These are phyloP conservation scores for Listrodromus nycthemerus DNA, from an alignment of 2,888 invertebrate species.

Conservation along the genomic window DNA sequence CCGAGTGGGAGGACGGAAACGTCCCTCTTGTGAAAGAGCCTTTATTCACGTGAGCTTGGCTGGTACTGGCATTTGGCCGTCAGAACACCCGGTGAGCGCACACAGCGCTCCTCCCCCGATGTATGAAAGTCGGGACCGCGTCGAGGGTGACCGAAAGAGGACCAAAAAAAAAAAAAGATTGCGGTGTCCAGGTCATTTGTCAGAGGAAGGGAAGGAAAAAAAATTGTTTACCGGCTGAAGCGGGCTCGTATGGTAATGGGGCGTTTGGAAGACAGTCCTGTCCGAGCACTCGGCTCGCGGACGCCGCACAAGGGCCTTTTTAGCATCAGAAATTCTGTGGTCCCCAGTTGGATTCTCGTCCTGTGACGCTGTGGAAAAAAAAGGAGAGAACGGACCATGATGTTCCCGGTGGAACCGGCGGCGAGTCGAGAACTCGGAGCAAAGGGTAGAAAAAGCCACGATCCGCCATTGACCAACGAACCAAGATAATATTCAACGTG, in stretches of 20 bases:
- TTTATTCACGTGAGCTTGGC: constrained; percentile 33
- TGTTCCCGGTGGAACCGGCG: neutral
- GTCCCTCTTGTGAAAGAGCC: constrained; percentile 33
- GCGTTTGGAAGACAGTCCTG: constrained; percentile 26
- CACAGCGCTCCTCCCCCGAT: constrained; percentile 7
- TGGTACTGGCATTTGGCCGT: constrained; percentile 44
- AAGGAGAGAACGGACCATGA: neutral
- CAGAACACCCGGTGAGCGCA: constrained; percentile 18
- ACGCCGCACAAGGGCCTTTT: neutral
- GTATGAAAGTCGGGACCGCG: constrained; percentile 24
- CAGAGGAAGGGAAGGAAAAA: constrained; percentile 38
- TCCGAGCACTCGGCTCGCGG: constrained; percentile 13
- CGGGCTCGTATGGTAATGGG: constrained; percentile 16
- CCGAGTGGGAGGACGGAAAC: constrained; percentile 10
- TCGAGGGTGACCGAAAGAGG: constrained; percentile 20
- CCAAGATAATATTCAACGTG: constrained; percentile 59
- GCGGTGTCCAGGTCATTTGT: constrained; percentile 46
- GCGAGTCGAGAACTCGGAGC: constrained; percentile 1
- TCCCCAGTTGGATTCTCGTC: neutral
- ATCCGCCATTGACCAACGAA: constrained; percentile 43
- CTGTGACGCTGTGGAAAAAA: neutral
- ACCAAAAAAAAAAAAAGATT: constrained; percentile 17
- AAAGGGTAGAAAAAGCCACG: constrained; percentile 7
- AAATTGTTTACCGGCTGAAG: constrained; percentile 46
- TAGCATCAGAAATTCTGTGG: neutral